These are phyloP conservation scores for Empis stercorea DNA, from an alignment of 2,888 invertebrate genomes.

Conservation along the genomic window DNA sequence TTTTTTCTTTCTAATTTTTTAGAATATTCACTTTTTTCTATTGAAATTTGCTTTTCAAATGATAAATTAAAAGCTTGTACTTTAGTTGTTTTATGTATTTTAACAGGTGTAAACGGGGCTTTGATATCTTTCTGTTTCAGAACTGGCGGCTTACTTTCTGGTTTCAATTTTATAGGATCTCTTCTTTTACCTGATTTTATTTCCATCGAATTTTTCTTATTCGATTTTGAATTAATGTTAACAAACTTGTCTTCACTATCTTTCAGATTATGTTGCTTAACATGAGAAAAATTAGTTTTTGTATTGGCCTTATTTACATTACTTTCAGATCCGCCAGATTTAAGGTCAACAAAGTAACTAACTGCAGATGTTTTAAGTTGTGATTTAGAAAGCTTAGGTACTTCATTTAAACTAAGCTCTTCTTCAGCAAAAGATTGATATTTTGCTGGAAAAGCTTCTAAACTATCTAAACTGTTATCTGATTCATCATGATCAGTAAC, in stretches of 20 bases:
- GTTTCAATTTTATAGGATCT: no score
- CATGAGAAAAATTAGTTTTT: no score
- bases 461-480: conserved; percentile 12
- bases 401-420: background rate
- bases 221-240: no score
- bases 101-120: background rate
- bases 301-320: no score
- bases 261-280: no score
- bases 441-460: conserved; percentile 13
- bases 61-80: conserved; percentile 8
- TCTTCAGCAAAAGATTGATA: conserved; percentile 8
- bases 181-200: no score
- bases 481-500: conserved; percentile 7
- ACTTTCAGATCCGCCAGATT: background rate
- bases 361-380: conserved; percentile 2
- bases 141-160: background rate
- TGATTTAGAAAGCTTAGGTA: background rate
- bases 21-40: conserved; percentile 1
- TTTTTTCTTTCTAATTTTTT: background rate
- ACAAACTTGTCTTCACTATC: no score
- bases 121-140: background rate
- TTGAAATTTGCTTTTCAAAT: conserved; percentile 5
- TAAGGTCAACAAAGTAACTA: conserved; percentile 16
- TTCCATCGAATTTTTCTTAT: no score
- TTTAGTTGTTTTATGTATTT: conserved; percentile 6